A percentile compares a stretch with the other conserved stretches of the same genome.
phyloP scores from a whole-genome alignment of 2,113 vertebrate species.

The Ornithorhynchus anatinus region DNA sequence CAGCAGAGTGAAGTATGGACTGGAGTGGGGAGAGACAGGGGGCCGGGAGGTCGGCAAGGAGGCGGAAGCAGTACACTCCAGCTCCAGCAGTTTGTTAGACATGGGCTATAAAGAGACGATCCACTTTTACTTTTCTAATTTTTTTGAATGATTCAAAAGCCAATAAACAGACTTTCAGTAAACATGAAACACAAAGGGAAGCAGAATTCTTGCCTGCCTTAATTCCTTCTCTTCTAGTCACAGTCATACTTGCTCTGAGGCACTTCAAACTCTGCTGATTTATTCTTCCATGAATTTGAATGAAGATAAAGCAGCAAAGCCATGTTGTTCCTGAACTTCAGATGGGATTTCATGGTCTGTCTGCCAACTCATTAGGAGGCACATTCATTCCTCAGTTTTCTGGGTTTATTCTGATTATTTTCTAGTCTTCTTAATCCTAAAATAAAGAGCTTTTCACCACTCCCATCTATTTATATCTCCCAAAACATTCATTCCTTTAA shows the following conservation, averaged over 20 bases:
- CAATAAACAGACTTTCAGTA: slow-evolving; percentile 16
- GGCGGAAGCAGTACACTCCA: neutral
- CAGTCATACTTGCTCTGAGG: neutral
- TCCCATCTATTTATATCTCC: neutral
- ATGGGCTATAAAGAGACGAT: neutral
- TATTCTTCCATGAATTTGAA: slow-evolving; percentile 54
- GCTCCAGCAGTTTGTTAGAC: neutral
- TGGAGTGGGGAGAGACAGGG: too few relatives aligned
- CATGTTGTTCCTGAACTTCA: slow-evolving; percentile 16
- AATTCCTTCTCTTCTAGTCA: slow-evolving; percentile 13
- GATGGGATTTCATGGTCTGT: slow-evolving; percentile 50
- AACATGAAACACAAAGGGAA: slow-evolving; percentile 5
- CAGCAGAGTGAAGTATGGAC: too few relatives aligned
- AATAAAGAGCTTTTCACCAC: slow-evolving; percentile 25
- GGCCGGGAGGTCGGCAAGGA: too few relatives aligned
- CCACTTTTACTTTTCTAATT: neutral
- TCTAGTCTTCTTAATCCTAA: slow-evolving; percentile 47
- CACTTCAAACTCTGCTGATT: slow-evolving; percentile 44
- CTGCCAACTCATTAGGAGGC: slow-evolving; percentile 45
- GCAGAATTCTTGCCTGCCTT: slow-evolving; percentile 20
- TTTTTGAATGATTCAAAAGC: slow-evolving; percentile 8
- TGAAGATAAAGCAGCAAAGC: slow-evolving; percentile 33
- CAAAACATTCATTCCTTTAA: slow-evolving; percentile 26
- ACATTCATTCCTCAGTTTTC: slow-evolving; percentile 19
- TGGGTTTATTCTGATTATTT: slow-evolving; percentile 47